Evolutionary conservation across 2,113 vertebrate species (phyloP).

Genomic region (Festucalex cinctus): DNA sequence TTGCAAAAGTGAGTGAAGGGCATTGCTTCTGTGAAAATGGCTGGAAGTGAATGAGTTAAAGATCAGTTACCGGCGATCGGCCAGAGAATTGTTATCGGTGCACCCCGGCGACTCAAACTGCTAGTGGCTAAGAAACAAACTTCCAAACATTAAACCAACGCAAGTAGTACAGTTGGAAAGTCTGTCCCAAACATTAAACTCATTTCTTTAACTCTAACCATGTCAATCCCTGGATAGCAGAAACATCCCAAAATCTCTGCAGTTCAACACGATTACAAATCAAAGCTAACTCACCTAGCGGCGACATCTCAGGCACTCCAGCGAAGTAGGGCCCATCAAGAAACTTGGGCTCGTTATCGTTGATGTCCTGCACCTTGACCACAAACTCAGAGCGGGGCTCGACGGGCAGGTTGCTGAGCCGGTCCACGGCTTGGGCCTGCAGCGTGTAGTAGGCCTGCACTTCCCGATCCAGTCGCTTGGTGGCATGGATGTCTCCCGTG

Average conservation of each 20-base stretch:
- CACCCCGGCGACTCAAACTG: too few species aligned
- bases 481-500: slow-evolving; percentile 96
- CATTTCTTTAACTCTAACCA: not conserved
- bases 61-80: too few species aligned
- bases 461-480: slow-evolving; percentile 92
- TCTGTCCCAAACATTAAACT: too few species aligned
- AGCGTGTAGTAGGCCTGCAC: slow-evolving; percentile 94
- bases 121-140: too few species aligned
- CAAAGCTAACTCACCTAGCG: slow-evolving; percentile 79
- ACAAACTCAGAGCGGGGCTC: slow-evolving; percentile 92
- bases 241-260: not conserved
- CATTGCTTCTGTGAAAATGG: too few species aligned
- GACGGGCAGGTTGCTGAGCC: slow-evolving; percentile 83
- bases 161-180: too few species aligned
- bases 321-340: slow-evolving; percentile 89
- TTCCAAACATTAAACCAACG: too few species aligned
- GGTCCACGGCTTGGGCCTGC: slow-evolving; percentile 87
- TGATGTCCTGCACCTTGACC: slow-evolving; percentile 98
- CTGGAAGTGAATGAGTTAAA: too few species aligned
- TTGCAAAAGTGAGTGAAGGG: too few species aligned
- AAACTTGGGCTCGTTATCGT: slow-evolving; percentile 96
- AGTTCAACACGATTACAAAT: not conserved
- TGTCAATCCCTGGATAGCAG: not conserved
- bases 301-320: slow-evolving; percentile 93
- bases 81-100: too few species aligned